phyloP scores from a whole-genome alignment of 2,797 vertebrate species.

The Rhinatrema bivittatum region DNA sequence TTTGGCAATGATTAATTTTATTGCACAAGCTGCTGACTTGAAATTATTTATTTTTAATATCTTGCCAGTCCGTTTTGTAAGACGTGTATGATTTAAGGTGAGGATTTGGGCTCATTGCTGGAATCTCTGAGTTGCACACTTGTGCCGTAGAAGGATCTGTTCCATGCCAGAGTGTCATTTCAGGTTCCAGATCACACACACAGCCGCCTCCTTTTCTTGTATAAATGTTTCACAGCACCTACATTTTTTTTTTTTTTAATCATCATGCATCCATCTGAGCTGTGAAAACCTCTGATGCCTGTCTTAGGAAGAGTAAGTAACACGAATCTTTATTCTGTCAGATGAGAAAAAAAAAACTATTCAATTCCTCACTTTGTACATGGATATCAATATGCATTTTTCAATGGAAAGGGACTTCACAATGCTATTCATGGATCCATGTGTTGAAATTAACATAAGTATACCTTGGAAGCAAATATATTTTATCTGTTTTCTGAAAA shows the following conservation, averaged over 20 bases:
- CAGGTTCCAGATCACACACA: constrained; percentile 56
- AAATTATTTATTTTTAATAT: constrained; percentile 41
- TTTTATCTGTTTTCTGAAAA: constrained; percentile 20
- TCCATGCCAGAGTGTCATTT: constrained; percentile 63
- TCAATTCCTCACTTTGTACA: constrained; percentile 25
- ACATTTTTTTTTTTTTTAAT: constrained; percentile 75
- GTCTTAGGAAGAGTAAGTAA: constrained; percentile 32
- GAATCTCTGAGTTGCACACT: constrained; percentile 54
- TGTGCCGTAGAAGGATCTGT: constrained; percentile 52
- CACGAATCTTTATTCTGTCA: constrained; percentile 28
- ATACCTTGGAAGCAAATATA: constrained; percentile 16
- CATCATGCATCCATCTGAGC: constrained; percentile 51
- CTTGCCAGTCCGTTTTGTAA: constrained; percentile 41
- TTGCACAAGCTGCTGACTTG: constrained; percentile 26
- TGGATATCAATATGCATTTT: constrained; percentile 52
- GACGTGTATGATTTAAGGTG: constrained; percentile 47
- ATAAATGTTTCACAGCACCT: constrained; percentile 69
- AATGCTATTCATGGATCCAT: constrained; percentile 22
- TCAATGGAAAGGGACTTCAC: constrained; percentile 37
- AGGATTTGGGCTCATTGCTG: constrained; percentile 27
- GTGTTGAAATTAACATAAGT: constrained; percentile 38
- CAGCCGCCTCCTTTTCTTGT: constrained; percentile 43
- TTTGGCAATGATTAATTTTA: constrained; percentile 28
- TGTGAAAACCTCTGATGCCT: constrained; percentile 43
- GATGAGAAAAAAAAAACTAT: constrained; percentile 37